Base-by-base conservation (phyloP, 2,888 invertebrate species). In the Eupeodes luniger region DNA sequence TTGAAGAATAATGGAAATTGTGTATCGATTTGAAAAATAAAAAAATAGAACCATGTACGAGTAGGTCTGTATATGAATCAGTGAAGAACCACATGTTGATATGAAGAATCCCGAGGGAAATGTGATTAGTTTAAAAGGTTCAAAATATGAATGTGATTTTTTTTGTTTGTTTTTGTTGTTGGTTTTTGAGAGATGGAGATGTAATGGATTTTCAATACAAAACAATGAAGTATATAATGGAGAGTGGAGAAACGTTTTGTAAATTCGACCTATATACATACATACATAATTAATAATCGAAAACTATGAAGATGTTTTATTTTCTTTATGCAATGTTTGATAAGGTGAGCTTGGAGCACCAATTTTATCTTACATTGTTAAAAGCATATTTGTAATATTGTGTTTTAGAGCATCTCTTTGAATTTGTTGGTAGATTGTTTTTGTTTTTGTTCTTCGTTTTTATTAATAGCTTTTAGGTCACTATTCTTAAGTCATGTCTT, bases 61-160 rank as follows among this genome's bases (percentile, higher is more conserved):
- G 40, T 40, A 40, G 40, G 9, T 40, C 2, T 40, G 40, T 12
- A 0, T 36, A 47, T 49, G 66, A 49, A 51, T 49, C 67, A 51
- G 34, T n/a, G 4, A 34, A 67, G 59, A 61, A 47, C 70, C 57
- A 74, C 49, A 62, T 86, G 62, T 61, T 78, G 85, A 86, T 86
- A 62, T 40, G 67, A 86, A 57, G 67, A 86, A 57, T 70, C 86
- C 82, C 82, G 14, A 14, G 86, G 69, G 82, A 82, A 44, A 36
- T 12, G 62, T 79, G 82, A 86, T 86, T 69, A 82, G 62, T 40
- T n/a, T 78, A 27, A 86, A 86, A 82, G 49, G 78, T 79, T 86
- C 61, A 53, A 27, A 27, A 47, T 53, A 57, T 14, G 16, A 70
- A 70, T 82, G n/a, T 16, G 27, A 66, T 11, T 16, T 12, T 16